Base-by-base conservation (phyloP, 2,113 vertebrate species). In the Vidua macroura region DNA sequence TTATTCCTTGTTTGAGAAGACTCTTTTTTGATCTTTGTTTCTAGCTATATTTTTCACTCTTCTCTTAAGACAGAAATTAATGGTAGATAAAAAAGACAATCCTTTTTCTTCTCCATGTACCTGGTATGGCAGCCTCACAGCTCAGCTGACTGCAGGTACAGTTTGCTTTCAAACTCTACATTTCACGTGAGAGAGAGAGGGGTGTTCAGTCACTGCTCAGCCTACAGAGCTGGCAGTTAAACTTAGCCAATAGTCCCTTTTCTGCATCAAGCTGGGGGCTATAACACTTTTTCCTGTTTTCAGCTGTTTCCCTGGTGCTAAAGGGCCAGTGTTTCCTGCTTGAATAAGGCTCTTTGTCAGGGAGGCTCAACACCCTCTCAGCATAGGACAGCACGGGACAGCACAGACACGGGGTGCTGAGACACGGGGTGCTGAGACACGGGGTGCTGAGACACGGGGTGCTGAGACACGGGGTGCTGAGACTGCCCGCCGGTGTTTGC, bases 181-280 rank as follows among this genome's bases (percentile, higher is more conserved):
- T 23, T 63, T 72, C 44, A 27, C 16, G 10, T 2, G 15, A 44
- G 24, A 28, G 14, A 5, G 0, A 0, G 0, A 68, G 15, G 10
- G 5, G 4, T 30, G 30, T 59, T 39, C 6, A 87, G 41, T 15
- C n/a, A 10, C 25, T 24, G 22, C 15, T 46, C 22, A 41, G 11
- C 37, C 46, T 9, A 31, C 5, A 30, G 11, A 39, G 11, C 39
- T 27, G 25, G 28, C 28, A 33, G 2, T 30, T 20, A 46, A 28
- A 74, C 27, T 37, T 41, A 28, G 1, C 37, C 68, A 31, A 0
- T 4, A 23, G 22, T 46, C 12, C 52, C 22, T 37, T 31, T 58
- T 39, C 9, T 6, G 23, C 30, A 37, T 8, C 39, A 15, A 21
- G 10, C 2, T 1, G 4, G 12, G 7, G 6, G 11, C 14, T 46